Base-by-base conservation (phyloP, 2,888 invertebrate species). In the Catocala nupta region DNA sequence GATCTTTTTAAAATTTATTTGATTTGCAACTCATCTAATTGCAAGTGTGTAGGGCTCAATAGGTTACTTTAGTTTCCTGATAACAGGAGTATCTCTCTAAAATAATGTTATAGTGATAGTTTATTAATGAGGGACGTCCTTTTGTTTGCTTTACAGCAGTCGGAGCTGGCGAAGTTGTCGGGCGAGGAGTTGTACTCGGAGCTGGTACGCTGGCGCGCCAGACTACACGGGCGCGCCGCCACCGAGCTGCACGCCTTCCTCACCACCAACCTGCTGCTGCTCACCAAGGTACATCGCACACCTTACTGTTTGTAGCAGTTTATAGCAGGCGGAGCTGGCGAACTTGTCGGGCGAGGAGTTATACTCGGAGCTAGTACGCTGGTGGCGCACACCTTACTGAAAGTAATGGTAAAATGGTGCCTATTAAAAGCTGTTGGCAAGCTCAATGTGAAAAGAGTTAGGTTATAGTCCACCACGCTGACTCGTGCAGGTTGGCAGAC, bases 241-340 rank as follows among this genome's bases (percentile, higher is more conserved):
- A 94, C 95, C 73, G 96, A 97, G 80, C 95, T 97, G 73, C 96
- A 97, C 88, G 95, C 95, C 75, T 96, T 96, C 92, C 95, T 98
- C 68, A 96, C 96, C 81, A 95, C 96, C 72, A 97, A 97, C 94
- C 95, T 97, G 76, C 95, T 97, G 88, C 96, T 97, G 90, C 96
- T 10, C 9, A 33, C 39, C 9, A 34, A 13, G 4, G 25, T 43
- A 11, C 9, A 16, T 10, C 9, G 5, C 16, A 16, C 44, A n/a
- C 11, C 5, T 11, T n/a, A 44, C 44, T n/a, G n/a, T 44, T 25
- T 50, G 1, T 34, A 48, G 50, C 81, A 89, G n/a, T n/a, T 25
- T 50, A 4, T 34, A 48, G 50, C 81, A 89, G 87, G 86, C 88
- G 71, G 90, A 93, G 47, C 68, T 92, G 16, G 77, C 87, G 44